Base-by-base conservation (phyloP, 2,888 invertebrate species). In the Drosophila villosipedis region DNA sequence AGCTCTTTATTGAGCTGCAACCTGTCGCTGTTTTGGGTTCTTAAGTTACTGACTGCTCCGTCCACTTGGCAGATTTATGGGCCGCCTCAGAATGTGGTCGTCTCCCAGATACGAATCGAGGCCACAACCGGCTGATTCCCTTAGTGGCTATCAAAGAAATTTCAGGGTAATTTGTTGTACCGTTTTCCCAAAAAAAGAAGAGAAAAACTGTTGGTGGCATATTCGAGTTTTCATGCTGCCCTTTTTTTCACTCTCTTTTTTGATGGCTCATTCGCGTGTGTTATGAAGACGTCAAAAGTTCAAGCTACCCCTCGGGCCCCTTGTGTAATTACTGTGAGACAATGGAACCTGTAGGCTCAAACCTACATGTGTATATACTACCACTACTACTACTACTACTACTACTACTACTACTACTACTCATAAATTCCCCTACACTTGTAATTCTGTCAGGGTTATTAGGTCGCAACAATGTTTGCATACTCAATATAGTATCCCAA, bases 1-100 rank as follows among this genome's bases (percentile, higher is more conserved):
- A 61, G 79, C 79, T 85, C 83, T 85, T 88, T 85, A 85, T 85
- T 85, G 85, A 85, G 85, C 84, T 84, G 87, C 84, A 84, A 84
- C 84, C 84, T 84, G 84, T 84, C 84, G 87, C 85, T 73, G 73
- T 57, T 28, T 70, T 73, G 67, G 68, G 71, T 50, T 73, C 70
- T 39, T 28, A 12, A 55, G 37, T 53, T 61, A 19, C 22, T 49
- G 59, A 57, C 76, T 68, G 47, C 47, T 25, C 47, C 47, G 16
- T 53, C 41, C 58, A 53, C 70, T 61, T 84, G 85, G 85, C 85
- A 85, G 85, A 85, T 85, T 85, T 85, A 85, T 85, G 85, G 73
- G 69, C 33, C 33, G 50, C 62, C 77, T 68, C 80, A 60, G 71
- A 77, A 80, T 80, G 80, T 68, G 81, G 80, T 64, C 80, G 70